These are phyloP conservation scores for Octomys mimax DNA, from an alignment of 2,797 vertebrate genomes.

Conservation along the genomic window DNA sequence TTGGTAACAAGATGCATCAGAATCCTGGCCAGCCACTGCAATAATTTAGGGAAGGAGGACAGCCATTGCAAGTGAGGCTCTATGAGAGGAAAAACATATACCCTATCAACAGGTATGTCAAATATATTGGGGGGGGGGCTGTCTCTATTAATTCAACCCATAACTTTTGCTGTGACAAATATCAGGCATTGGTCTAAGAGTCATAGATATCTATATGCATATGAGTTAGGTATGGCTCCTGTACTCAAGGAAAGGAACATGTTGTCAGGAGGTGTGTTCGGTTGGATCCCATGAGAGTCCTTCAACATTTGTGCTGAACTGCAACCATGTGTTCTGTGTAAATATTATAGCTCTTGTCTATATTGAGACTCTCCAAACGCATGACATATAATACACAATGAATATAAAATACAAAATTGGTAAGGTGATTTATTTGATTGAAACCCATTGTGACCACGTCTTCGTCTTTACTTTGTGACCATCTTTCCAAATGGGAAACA, in stretches of 20 bases:
- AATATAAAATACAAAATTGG: constrained; percentile 1
- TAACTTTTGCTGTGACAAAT: background rate
- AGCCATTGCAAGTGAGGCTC: background rate
- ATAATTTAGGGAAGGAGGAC: background rate
- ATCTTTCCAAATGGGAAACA: constrained; percentile 4
- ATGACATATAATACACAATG: background rate
- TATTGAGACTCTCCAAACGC: constrained; percentile 6
- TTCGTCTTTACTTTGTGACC: no score
- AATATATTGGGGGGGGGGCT: background rate
- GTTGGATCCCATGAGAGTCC: background rate
- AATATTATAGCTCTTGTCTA: background rate
- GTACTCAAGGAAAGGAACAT: background rate
- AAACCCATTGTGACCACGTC: background rate
- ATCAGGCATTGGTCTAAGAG: background rate
- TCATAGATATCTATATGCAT: background rate
- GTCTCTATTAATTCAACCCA: background rate
- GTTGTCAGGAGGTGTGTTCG: background rate
- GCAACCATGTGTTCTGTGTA: background rate
- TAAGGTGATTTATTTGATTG: background rate
- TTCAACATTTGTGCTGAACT: background rate
- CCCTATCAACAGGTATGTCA: background rate
- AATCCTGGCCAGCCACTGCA: background rate
- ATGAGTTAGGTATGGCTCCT: background rate
- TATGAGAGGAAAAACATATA: background rate
- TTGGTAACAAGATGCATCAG: background rate